These are phyloP conservation scores for Onychomys arenicola DNA, from an alignment of 2,797 vertebrate species.

Conservation along the genomic window DNA sequence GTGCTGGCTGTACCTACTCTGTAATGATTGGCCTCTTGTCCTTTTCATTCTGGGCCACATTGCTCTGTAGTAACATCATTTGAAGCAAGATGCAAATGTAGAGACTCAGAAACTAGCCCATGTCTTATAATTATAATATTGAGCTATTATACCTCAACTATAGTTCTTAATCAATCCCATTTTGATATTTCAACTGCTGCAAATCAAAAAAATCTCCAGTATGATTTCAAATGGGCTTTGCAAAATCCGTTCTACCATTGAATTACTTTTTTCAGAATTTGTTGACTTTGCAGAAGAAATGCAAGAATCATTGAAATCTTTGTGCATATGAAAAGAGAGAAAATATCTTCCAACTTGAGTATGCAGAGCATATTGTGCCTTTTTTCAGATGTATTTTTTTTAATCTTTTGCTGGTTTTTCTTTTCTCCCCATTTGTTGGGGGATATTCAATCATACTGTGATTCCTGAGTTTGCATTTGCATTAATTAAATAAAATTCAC, in stretches of 20 bases:
- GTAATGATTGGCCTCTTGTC: background rate
- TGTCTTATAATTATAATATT: background rate
- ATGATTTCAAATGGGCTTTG: constrained; percentile 58
- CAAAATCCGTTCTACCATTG: constrained; percentile 33
- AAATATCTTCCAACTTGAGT: background rate
- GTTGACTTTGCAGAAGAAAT: constrained; percentile 49
- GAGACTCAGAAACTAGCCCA: background rate
- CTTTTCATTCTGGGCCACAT: background rate
- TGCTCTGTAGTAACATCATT: background rate
- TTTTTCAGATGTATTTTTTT: background rate
- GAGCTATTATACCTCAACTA: background rate
- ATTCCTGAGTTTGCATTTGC: background rate
- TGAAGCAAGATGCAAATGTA: constrained; percentile 15
- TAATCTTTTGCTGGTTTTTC: background rate
- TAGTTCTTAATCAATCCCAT: background rate
- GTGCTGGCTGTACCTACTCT: background rate
- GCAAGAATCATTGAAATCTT: constrained; percentile 54
- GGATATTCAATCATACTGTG: background rate
- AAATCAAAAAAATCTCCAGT: constrained; percentile 57
- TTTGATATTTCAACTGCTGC: constrained; percentile 34
- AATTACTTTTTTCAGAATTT: constrained; percentile 57
- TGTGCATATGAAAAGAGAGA: background rate
- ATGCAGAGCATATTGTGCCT: background rate
- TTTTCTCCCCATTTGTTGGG: background rate
- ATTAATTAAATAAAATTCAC: background rate